These are phyloP conservation scores for Lateolabrax maculatus DNA, from an alignment of 2,797 vertebrate genomes.

Conservation along the genomic window DNA sequence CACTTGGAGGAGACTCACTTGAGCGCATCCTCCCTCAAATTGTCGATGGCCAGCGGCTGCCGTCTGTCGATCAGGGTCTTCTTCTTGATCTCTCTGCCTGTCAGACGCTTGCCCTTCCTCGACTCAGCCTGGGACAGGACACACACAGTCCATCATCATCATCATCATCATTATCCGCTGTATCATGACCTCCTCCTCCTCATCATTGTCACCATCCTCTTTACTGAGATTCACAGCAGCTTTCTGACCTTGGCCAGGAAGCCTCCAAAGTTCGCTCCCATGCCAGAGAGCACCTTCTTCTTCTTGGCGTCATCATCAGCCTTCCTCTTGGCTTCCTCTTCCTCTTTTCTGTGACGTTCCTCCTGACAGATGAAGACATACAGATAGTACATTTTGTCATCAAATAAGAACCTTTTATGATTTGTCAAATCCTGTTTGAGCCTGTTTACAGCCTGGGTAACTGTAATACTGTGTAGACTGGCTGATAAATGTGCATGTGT, in stretches of 20 bases:
- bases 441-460: no score
- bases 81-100: slow-evolving; percentile 89
- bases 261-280: slow-evolving; percentile 93
- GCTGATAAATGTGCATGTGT: not conserved
- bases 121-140: slow-evolving; percentile 77
- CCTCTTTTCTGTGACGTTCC: slow-evolving; percentile 93
- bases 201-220: not conserved
- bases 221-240: not conserved
- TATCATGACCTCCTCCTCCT: not conserved
- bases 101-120: slow-evolving; percentile 89
- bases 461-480: not conserved
- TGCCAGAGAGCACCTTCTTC: slow-evolving; percentile 93
- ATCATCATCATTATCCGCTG: not conserved
- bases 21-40: slow-evolving; percentile 87
- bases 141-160: not conserved
- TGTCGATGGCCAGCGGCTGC: slow-evolving; percentile 84
- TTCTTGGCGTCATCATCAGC: slow-evolving; percentile 93
- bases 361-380: slow-evolving; percentile 78
- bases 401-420: not conserved
- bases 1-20: slow-evolving; percentile 74
- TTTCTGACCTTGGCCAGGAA: slow-evolving; percentile 90
- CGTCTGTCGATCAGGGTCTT: slow-evolving; percentile 89
- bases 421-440: no score
- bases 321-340: slow-evolving; percentile 92
- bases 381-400: not conserved